A percentile compares a stretch with the other conserved stretches of the same genome.
Evolutionary conservation across 2,888 invertebrate species (phyloP).

Genomic region (Nesidiocoris tenuis): DNA sequence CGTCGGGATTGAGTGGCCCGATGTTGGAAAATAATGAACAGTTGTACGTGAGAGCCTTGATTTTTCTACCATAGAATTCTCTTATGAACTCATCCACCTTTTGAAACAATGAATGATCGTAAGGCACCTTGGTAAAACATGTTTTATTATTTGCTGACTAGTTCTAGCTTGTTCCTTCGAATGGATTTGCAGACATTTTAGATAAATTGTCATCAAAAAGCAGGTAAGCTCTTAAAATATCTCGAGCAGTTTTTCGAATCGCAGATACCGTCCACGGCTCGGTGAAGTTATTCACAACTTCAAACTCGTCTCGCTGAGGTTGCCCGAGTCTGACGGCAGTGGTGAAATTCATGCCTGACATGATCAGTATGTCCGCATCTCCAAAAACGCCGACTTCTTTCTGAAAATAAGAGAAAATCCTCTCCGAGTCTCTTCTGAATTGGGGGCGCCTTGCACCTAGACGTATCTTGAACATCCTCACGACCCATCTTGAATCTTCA

Average conservation of each 20-base stretch:
- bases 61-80: conserved; percentile 26
- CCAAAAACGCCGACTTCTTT: background rate
- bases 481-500: no score
- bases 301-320: conserved; percentile 7
- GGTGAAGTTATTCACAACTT: conserved; percentile 9
- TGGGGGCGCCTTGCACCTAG: no score
- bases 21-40: conserved; percentile 39
- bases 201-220: background rate
- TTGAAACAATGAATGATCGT: conserved; percentile 12
- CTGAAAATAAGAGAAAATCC: background rate
- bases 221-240: background rate
- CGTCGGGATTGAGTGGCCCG: background rate
- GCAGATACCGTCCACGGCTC: conserved; percentile 23
- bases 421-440: background rate
- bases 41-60: conserved; percentile 36
- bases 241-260: no score
- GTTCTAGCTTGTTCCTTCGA: background rate
- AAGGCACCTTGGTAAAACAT: no score
- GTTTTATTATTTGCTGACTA: no score
- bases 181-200: background rate
- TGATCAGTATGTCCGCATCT: conserved; percentile 7
- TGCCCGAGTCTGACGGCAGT: conserved; percentile 8
- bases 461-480: no score
- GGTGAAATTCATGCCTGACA: background rate
- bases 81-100: conserved; percentile 6